A percentile compares a stretch with the other conserved stretches of the same genome.
These are phyloP conservation scores for Garrulus glandarius DNA, from an alignment of 2,797 vertebrate genomes.

Conservation along the genomic window DNA sequence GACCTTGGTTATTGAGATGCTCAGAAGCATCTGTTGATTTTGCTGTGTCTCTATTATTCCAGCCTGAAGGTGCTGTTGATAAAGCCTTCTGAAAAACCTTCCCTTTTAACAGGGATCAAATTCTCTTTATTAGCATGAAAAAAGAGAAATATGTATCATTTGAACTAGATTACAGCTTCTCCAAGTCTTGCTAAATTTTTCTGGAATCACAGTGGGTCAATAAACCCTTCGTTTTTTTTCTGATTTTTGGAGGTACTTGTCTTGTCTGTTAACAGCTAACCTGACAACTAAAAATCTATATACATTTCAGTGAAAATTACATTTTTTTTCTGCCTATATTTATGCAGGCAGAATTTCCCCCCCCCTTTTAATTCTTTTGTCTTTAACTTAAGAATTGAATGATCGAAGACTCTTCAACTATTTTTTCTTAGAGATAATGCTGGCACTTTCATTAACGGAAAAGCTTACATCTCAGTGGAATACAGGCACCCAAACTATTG, in stretches of 20 bases:
- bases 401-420: neutral
- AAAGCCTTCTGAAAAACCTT: neutral
- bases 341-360: neutral
- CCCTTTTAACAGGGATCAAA: neutral
- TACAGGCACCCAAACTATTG: slow-evolving; percentile 25
- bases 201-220: neutral
- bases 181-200: neutral
- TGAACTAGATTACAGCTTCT: neutral
- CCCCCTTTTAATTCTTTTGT: neutral
- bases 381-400: neutral
- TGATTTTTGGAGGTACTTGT: neutral
- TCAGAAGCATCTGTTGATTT: slow-evolving; percentile 43
- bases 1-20: neutral
- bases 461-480: neutral
- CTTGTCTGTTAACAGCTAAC: neutral
- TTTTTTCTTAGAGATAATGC: neutral
- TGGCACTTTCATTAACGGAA: neutral
- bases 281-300: neutral
- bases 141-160: neutral
- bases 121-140: slow-evolving; percentile 24
- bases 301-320: neutral
- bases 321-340: neutral
- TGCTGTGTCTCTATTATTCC: neutral
- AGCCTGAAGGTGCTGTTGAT: slow-evolving; percentile 34
- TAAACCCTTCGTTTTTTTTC: neutral